A percentile compares a stretch with the other conserved stretches of the same genome.
These are phyloP conservation scores for Scelioninae gen. 1 DNA, from an alignment of 2,888 invertebrate species.

Conservation along the genomic window DNA sequence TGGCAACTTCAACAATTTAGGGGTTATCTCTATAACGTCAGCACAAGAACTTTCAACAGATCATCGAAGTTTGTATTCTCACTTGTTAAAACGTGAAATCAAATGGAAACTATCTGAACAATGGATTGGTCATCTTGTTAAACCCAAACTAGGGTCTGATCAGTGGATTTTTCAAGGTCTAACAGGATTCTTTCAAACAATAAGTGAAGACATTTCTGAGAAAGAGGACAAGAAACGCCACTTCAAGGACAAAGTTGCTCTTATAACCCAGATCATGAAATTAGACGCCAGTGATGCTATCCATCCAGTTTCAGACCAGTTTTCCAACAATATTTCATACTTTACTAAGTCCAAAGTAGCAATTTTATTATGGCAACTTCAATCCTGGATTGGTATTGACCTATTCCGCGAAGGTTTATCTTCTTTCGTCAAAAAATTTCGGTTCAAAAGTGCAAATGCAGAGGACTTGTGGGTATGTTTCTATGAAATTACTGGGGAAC, in stretches of 20 bases:
- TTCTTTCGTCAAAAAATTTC: not conserved
- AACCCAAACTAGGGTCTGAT: not conserved
- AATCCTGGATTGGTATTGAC: conserved; percentile 6
- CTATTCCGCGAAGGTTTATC: not conserved
- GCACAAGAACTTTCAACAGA: not conserved
- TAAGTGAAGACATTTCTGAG: not conserved
- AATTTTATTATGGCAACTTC: not conserved
- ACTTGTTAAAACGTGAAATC: not conserved
- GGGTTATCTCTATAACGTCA: not conserved
- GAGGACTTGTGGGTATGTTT: conserved; percentile 5
- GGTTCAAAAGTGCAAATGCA: not conserved
- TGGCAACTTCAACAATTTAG: not conserved
- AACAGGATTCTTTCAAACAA: not conserved
- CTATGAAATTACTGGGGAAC: no score
- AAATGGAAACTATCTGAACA: not conserved
- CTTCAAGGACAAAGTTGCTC: not conserved
- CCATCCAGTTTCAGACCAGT: not conserved
- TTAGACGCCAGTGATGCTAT: not conserved
- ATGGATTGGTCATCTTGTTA: conserved; percentile 10
- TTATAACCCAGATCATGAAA: not conserved
- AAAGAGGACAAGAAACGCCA: not conserved
- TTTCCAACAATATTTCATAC: not conserved
- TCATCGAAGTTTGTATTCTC: not conserved
- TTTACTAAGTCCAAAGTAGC: not conserved
- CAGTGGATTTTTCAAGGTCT: not conserved